phyloP scores from a whole-genome alignment of 2,888 invertebrate genomes.

The Drosophila hawaiiensis region DNA sequence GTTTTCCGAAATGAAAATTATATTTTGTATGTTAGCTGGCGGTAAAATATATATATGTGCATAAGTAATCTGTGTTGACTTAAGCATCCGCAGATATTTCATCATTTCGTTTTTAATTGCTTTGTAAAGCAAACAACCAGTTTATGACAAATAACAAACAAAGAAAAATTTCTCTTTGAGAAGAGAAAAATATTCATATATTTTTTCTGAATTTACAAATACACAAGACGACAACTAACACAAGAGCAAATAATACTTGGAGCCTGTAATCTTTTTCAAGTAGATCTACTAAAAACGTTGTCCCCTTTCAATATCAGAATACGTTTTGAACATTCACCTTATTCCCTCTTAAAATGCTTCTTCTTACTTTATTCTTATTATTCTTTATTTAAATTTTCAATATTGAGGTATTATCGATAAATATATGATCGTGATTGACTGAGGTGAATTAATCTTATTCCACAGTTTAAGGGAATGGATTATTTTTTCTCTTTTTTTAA shows the following conservation, averaged over 20 bases:
- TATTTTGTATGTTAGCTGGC: constrained; percentile 51
- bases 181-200: background rate
- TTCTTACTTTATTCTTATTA: background rate
- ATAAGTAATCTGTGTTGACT: constrained; percentile 50
- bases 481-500: background rate
- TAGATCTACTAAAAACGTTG: background rate
- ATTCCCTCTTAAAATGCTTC: background rate
- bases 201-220: background rate
- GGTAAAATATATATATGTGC: constrained; percentile 66
- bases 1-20: constrained; percentile 43
- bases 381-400: background rate
- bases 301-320: background rate
- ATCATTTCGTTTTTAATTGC: constrained; percentile 8
- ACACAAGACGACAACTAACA: background rate
- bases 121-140: constrained; percentile 12
- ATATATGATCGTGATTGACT: background rate
- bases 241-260: background rate
- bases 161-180: background rate
- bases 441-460: background rate
- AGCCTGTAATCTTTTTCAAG: background rate
- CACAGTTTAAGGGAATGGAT: background rate
- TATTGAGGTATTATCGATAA: background rate
- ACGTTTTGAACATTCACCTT: background rate
- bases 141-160: background rate
- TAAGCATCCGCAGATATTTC: constrained; percentile 23